Conservation (phyloP, 2,797 vertebrate species). For the Sebastes kiyomatsui region DNA sequence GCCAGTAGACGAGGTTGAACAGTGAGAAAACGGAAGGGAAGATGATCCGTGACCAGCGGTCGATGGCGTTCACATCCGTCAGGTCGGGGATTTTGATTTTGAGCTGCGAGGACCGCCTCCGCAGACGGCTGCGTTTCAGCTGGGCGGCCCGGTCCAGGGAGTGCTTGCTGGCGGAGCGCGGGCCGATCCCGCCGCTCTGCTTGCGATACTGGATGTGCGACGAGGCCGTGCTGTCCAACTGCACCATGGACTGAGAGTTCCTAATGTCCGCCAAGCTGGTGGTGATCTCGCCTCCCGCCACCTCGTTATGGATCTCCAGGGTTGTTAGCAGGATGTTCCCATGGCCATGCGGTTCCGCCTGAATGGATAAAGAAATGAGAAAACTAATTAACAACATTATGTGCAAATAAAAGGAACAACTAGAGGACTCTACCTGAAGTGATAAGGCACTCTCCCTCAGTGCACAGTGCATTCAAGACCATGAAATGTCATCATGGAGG, state of each 20-base stretch:
- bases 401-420: neutral
- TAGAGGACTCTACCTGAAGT: neutral
- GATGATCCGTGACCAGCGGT: conserved; percentile 96
- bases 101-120: conserved; percentile 92
- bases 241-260: conserved; percentile 90
- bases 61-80: conserved; percentile 96
- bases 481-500: neutral
- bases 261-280: conserved; percentile 88
- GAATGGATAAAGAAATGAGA: conserved; percentile 12
- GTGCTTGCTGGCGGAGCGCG: conserved; percentile 85
- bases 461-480: neutral
- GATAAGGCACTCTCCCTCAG: neutral
- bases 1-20: conserved; percentile 97
- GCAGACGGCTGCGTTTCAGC: conserved; percentile 89
- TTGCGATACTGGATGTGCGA: conserved; percentile 93
- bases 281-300: conserved; percentile 89
- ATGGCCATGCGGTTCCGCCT: conserved; percentile 92
- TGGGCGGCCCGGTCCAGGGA: conserved; percentile 86
- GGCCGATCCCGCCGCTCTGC: conserved; percentile 84
- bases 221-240: conserved; percentile 89
- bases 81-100: conserved; percentile 97
- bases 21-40: conserved; percentile 96
- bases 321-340: conserved; percentile 93
- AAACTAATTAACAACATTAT: conserved; percentile 10
- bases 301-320: conserved; percentile 93